Base-by-base conservation (phyloP, 1,140 invertebrate species). In the Leptopilina clavipes region DNA sequence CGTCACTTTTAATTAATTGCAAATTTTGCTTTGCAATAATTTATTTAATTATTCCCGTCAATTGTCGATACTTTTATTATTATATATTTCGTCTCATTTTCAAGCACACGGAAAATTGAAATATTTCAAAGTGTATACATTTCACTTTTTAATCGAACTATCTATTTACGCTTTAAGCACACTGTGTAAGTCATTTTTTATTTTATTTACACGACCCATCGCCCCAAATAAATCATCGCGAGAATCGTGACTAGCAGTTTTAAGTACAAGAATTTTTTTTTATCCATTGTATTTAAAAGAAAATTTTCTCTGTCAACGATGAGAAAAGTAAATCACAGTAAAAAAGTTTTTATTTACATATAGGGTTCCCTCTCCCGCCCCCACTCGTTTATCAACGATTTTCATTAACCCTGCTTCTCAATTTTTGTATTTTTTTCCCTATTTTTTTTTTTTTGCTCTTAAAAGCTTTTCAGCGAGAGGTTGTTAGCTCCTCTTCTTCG, bases 241-340 rank as follows among this genome's bases (percentile, higher is more conserved):
- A 80, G 82, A 83, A 80, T 80, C 79, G 78, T 85, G 84, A 85
- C 84, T 85, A 85, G 84, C 79, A 80, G 80, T 80, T 83, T 48
- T 84, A 83, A 85, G 83, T 83, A 82, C 81, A 82, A 80, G 79
- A 83, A 79, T 80, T 78, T 77, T 71, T 79, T 81, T 77, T 76
- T 82, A 71, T 73, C 70, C 75, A 75, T 75, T 74, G 76, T 56
- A 79, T 82, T 40, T 8, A 40, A 40, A 6, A 40, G 74, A 82
- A 81, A 76, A 77, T 82, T 31, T 31, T 31, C 25, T 80, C 79
- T 79, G 76, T 79, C 80, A 77, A 80, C 77, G 79, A 77, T 82
- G 80, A 76, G 76, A 79, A 40, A 74, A 83, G 75, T 74, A 81
- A 81, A 82, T 80, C 81, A 81, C 84, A 81, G 79, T 78, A 78